Percentiles rank a stretch among this genome's conserved stretches.
These are phyloP conservation scores for Euphydryas editha DNA, from an alignment of 2,888 invertebrate species.

Conservation along the genomic window DNA sequence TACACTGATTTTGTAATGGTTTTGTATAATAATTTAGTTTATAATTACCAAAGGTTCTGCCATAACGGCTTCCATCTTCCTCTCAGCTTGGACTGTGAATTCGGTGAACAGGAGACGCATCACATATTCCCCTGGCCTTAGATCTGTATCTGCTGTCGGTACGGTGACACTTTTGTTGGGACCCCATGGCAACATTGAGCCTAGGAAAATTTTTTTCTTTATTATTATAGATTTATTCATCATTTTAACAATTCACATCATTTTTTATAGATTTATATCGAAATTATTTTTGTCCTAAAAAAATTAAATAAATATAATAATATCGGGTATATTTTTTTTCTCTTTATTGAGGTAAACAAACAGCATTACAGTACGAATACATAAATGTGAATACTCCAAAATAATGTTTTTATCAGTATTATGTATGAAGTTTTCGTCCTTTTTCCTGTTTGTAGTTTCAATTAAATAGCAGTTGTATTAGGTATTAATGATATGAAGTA, in stretches of 20 bases:
- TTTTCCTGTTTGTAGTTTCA: constrained; percentile 10
- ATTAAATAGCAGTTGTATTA: not conserved
- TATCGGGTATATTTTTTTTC: not conserved
- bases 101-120: constrained; percentile 97
- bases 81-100: constrained; percentile 96
- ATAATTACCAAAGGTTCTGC: constrained; percentile 90
- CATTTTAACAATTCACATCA: not conserved
- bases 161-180: constrained; percentile 88
- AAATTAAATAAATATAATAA: not conserved
- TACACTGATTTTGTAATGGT: not conserved
- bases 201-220: constrained; percentile 53
- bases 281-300: not conserved
- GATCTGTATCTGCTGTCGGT: constrained; percentile 84
- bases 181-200: constrained; percentile 92
- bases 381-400: too few species aligned
- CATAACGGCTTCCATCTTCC: constrained; percentile 97
- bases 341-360: too few species aligned
- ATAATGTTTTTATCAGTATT: not conserved
- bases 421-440: not conserved
- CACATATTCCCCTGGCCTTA: constrained; percentile 97
- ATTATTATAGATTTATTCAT: constrained; percentile 8
- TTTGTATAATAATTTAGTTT: not conserved
- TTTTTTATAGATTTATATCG: not conserved
- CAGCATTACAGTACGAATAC: too few species aligned
- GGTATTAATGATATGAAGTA: constrained; percentile 4